These are phyloP conservation scores for Sitobion miscanthi DNA, from an alignment of 1,140 invertebrate species.

Conservation along the genomic window DNA sequence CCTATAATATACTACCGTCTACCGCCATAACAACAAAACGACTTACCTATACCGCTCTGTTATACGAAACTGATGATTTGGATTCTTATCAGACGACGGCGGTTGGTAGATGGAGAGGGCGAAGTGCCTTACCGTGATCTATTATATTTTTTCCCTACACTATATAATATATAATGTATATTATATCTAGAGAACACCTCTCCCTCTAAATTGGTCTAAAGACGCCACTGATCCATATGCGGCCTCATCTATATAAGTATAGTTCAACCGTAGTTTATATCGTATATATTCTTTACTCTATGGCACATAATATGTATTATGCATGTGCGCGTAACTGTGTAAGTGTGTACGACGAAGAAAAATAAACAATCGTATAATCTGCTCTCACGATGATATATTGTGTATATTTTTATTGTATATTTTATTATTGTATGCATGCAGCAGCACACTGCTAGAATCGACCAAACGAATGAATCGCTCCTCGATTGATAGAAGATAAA, in stretches of 20 bases:
- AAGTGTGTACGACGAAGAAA: not conserved
- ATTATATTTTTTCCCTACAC: not conserved
- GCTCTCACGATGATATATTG: not conserved
- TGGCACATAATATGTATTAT: too few species aligned
- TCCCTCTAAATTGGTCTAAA: not conserved
- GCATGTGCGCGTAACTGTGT: too few species aligned
- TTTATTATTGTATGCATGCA: not conserved
- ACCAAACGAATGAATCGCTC: not conserved
- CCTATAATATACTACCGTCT: not conserved
- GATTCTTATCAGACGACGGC: not conserved
- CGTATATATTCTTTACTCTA: too few species aligned
- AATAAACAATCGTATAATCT: not conserved
- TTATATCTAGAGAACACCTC: not conserved
- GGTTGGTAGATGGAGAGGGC: not conserved
- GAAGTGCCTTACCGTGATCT: not conserved
- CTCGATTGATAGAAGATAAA: not conserved
- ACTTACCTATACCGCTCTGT: not conserved
- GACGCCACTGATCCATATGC: not conserved
- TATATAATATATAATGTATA: not conserved
- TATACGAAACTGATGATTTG: not conserved
- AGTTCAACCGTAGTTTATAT: not conserved
- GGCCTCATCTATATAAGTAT: not conserved
- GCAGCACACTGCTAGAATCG: not conserved
- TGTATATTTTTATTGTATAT: not conserved
- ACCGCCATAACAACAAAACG: not conserved